phyloP scores from a whole-genome alignment of 2,113 vertebrate species.

The Megaceryle torquata region DNA sequence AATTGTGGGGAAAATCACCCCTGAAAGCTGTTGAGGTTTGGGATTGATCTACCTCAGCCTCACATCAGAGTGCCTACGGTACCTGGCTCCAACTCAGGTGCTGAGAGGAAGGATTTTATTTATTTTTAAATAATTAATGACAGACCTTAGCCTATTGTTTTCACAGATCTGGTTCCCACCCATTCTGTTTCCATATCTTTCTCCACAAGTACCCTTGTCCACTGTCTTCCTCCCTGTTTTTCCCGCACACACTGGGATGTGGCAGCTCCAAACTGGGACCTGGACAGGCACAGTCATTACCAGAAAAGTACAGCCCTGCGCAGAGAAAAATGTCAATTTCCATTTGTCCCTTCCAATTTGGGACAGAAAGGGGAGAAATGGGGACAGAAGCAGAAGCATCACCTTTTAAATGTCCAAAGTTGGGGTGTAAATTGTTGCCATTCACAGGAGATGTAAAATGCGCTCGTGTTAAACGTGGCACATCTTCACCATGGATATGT shows the following conservation, averaged over 20 bases:
- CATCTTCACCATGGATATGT: neutral
- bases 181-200: neutral
- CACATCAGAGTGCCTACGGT: neutral
- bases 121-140: neutral
- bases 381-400: neutral
- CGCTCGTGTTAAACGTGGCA: fast-evolving
- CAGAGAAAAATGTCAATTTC: neutral
- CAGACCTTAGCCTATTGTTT: neutral
- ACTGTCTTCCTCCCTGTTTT: neutral
- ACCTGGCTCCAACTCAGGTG: neutral
- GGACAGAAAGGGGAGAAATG: neutral
- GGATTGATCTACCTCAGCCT: no score
- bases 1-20: neutral
- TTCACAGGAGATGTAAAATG: neutral
- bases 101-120: neutral
- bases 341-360: neutral
- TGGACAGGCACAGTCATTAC: neutral
- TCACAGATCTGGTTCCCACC: neutral
- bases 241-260: neutral
- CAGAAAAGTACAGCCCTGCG: neutral
- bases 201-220: neutral
- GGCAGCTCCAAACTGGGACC: neutral
- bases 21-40: neutral
- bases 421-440: neutral
- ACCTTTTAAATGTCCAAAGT: neutral